Conservation (phyloP, 2,113 vertebrate genomes). For the Monopterus albus region DNA sequence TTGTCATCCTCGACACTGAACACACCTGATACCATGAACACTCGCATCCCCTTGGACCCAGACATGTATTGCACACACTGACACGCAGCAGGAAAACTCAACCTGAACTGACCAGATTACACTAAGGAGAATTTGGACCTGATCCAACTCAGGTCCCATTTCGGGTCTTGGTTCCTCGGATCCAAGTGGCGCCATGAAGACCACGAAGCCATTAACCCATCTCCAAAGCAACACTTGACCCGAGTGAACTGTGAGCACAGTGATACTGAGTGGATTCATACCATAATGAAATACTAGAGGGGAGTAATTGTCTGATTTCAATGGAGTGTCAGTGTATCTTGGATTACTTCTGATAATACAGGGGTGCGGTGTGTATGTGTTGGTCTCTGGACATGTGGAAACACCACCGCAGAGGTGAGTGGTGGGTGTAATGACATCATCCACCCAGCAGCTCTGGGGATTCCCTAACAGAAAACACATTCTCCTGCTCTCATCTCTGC, state of each 20-base stretch:
- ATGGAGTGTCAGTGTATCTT: conserved; percentile 5
- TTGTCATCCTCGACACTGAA: no score
- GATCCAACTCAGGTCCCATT: no score
- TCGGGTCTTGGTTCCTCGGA: no score
- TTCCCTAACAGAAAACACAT: conserved; percentile 74
- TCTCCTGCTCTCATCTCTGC: conserved; percentile 41
- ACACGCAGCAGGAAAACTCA: no score
- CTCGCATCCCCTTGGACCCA: no score
- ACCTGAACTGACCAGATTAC: no score
- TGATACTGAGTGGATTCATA: no score
- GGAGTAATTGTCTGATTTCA: background rate
- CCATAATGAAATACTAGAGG: background rate
- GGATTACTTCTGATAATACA: conserved; percentile 44
- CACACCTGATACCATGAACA: no score
- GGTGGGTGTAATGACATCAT: conserved; percentile 70
- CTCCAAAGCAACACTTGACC: conserved; percentile 1
- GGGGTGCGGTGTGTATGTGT: conserved; percentile 51
- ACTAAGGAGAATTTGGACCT: no score
- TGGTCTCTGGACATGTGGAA: conserved; percentile 70
- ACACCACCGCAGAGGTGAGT: conserved; percentile 68
- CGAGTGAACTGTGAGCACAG: background rate
- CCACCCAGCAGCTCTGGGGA: conserved; percentile 70
- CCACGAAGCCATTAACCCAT: background rate
- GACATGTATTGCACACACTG: no score
- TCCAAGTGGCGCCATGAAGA: no score